These are phyloP conservation scores for Muntiacus muntjak DNA, from an alignment of 2,113 vertebrate species.

Conservation along the genomic window DNA sequence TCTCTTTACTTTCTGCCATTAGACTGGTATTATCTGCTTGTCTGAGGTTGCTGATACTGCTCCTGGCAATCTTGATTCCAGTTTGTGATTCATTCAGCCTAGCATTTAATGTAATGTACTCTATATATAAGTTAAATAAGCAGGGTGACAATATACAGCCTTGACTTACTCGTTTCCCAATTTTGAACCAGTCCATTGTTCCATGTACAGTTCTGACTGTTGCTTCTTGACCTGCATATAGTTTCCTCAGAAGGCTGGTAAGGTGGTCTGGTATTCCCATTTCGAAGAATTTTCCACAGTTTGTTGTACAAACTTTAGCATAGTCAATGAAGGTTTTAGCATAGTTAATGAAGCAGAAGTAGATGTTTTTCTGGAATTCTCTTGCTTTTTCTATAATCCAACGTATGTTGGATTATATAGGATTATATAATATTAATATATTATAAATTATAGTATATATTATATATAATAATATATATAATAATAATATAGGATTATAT, in stretches of 20 bases:
- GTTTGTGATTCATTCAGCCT: background rate
- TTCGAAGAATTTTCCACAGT: background rate
- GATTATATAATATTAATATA: no score
- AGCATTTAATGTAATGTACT: background rate
- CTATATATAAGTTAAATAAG: background rate
- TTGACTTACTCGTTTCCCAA: background rate
- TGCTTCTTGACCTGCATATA: background rate
- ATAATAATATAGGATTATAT: no score
- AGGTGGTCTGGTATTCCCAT: background rate
- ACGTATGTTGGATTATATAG: background rate
- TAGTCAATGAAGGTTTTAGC: background rate
- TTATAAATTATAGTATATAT: no score
- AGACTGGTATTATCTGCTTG: background rate
- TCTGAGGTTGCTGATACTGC: background rate
- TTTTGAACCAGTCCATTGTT: background rate
- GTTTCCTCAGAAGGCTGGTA: background rate
- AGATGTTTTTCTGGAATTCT: background rate
- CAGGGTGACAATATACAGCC: background rate
- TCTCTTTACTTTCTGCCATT: background rate
- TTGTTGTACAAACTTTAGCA: background rate
- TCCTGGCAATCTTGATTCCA: background rate
- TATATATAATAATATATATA: no score
- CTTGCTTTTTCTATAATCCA: background rate
- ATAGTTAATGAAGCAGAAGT: background rate
- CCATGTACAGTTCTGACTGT: background rate